phyloP scores from a whole-genome alignment of 2,888 invertebrate species.

The Colostygia pectinataria region DNA sequence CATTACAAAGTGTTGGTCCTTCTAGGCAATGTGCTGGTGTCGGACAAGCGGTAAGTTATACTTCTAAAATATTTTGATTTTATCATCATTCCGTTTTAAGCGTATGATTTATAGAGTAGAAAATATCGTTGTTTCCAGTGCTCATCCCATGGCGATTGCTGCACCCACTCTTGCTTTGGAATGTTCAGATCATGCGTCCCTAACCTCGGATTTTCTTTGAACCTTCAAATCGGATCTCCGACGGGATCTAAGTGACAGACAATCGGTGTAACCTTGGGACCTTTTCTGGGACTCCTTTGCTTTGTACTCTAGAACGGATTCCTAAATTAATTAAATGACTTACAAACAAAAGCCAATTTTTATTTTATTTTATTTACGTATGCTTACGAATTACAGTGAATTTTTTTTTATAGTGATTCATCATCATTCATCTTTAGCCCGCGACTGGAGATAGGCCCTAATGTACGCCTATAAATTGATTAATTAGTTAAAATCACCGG shows the following conservation, averaged over 20 bases:
- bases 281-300: not conserved
- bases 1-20: conserved; percentile 42
- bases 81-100: too few species aligned
- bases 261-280: not conserved
- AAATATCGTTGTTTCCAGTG: too few species aligned
- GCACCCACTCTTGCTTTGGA: conserved; percentile 22
- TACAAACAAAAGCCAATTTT: too few species aligned
- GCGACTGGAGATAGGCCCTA: too few species aligned
- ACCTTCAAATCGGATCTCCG: conserved; percentile 24
- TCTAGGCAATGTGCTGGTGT: conserved; percentile 21
- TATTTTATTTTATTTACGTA: too few species aligned
- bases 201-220: conserved; percentile 23
- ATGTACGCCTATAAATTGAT: too few species aligned
- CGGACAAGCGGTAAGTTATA: conserved; percentile 24
- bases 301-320: not conserved
- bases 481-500: too few species aligned
- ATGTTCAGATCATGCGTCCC: conserved; percentile 19
- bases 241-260: conserved; percentile 13
- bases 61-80: too few species aligned
- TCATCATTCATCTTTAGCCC: too few species aligned
- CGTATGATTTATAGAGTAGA: not conserved
- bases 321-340: too few species aligned
- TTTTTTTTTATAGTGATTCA: too few species aligned
- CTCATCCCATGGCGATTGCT: conserved; percentile 31
- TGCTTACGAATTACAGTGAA: too few species aligned